Conservation (phyloP, 2,113 vertebrate species). For the Phylloscopus trochiloides region DNA sequence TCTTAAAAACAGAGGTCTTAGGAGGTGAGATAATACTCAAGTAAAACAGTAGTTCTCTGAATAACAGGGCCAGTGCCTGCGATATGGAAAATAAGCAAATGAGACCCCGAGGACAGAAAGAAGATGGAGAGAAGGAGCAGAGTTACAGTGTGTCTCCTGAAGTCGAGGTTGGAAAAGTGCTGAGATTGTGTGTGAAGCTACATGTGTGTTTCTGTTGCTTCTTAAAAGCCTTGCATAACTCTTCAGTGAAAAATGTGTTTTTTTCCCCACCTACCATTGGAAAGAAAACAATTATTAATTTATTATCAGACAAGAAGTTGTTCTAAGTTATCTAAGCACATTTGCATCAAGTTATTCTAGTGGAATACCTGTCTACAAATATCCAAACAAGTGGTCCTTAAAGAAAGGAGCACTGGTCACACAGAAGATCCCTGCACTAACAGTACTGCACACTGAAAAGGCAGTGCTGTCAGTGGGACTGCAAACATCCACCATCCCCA, state of each 20-base stretch:
- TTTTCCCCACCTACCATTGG: neutral
- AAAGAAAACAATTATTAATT: neutral
- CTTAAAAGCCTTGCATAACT: neutral
- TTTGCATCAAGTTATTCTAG: neutral
- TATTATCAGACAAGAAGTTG: neutral
- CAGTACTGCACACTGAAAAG: neutral
- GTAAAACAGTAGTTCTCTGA: conserved; percentile 56
- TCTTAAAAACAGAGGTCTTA: conserved; percentile 39
- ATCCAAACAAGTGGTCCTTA: neutral
- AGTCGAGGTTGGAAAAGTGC: neutral
- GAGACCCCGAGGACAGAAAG: neutral
- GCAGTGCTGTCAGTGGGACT: accelerated
- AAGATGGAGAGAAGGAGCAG: neutral
- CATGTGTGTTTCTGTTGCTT: neutral
- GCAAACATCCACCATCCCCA: neutral
- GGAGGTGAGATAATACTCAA: conserved; percentile 42
- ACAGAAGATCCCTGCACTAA: neutral
- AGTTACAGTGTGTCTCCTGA: neutral
- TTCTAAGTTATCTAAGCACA: neutral
- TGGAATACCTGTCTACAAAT: neutral
- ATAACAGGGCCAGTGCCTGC: conserved; percentile 7
- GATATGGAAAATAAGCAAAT: conserved; percentile 39
- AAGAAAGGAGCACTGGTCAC: neutral
- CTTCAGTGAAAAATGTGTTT: neutral
- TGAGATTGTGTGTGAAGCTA: neutral